These are phyloP conservation scores for Macrosteles quadrilineatus DNA, from an alignment of 1,140 invertebrate genomes.

Conservation along the genomic window DNA sequence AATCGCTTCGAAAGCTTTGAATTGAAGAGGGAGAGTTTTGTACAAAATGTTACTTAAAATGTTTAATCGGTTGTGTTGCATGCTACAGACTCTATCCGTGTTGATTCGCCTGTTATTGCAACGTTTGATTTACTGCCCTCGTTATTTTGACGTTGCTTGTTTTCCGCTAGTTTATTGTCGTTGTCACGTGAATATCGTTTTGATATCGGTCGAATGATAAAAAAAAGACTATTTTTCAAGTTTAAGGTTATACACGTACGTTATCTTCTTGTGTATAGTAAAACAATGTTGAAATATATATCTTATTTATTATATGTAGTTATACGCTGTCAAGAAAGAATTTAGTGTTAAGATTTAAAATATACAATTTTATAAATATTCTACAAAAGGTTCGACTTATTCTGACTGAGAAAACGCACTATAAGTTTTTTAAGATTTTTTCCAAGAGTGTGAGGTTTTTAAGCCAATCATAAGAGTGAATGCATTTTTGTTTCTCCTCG, in stretches of 20 bases:
- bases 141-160: constrained; percentile 24
- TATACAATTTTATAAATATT: constrained; percentile 30
- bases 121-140: neutral
- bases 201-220: constrained; percentile 8
- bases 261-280: constrained; percentile 4
- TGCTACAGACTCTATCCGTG: constrained; percentile 22
- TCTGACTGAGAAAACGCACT: constrained; percentile 16
- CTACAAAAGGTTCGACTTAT: constrained; percentile 22
- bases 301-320: constrained; percentile 29
- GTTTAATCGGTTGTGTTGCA: constrained; percentile 7
- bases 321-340: constrained; percentile 23
- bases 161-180: constrained; percentile 20
- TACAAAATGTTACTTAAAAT: neutral
- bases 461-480: neutral
- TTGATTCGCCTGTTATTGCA: constrained; percentile 13
- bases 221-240: constrained; percentile 26
- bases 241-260: constrained; percentile 9
- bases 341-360: constrained; percentile 25
- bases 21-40: neutral
- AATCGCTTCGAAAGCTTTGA: constrained; percentile 12
- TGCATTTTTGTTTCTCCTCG: constrained; percentile 11
- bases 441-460: constrained; percentile 18
- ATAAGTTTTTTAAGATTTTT: constrained; percentile 15
- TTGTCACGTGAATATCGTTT: constrained; percentile 19
- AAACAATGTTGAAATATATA: constrained; percentile 13